phyloP scores from a whole-genome alignment of 1,140 invertebrate species.

The Scaptodrosophila lebanonensis region DNA sequence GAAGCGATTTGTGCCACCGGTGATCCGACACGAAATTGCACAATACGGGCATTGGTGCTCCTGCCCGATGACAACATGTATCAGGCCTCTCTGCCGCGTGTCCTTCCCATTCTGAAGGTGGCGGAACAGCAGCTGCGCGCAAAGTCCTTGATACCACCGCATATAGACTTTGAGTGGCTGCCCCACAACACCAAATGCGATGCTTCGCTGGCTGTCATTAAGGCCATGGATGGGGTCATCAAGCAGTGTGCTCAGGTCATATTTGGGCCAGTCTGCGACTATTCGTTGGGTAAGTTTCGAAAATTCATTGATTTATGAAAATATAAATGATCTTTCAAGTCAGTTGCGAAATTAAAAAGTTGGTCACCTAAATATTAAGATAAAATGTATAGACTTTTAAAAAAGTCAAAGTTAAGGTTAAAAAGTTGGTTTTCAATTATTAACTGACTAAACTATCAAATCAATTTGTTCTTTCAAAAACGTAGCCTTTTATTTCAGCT shows the following conservation, averaged over 20 bases:
- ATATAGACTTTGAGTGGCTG: conserved; percentile 80
- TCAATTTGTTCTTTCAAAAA: too few species aligned
- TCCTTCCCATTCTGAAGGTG: conserved; percentile 80
- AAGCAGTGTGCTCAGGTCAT: conserved; percentile 84
- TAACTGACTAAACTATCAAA: too few species aligned
- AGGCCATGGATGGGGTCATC: conserved; percentile 83
- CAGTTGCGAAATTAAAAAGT: too few species aligned
- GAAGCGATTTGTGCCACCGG: conserved; percentile 77
- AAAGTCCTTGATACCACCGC: conserved; percentile 78
- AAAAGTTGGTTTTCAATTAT: too few species aligned
- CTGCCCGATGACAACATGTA: conserved; percentile 79
- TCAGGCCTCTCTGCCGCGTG: conserved; percentile 78
- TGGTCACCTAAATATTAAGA: too few species aligned
- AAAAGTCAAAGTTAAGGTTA: too few species aligned
- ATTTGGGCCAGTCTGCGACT: conserved; percentile 86
- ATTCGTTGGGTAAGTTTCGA: conserved; percentile 83
- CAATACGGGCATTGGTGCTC: conserved; percentile 79
- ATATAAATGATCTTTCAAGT: too few species aligned
- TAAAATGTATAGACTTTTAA: too few species aligned
- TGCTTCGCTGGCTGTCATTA: conserved; percentile 82
- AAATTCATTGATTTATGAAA: not conserved
- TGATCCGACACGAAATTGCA: conserved; percentile 74
- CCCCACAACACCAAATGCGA: conserved; percentile 84
- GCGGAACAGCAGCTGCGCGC: conserved; percentile 78
- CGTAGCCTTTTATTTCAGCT: too few species aligned